Evolutionary conservation across 2,113 vertebrate species (phyloP).

Genomic region (Sorex fumeus): DNA sequence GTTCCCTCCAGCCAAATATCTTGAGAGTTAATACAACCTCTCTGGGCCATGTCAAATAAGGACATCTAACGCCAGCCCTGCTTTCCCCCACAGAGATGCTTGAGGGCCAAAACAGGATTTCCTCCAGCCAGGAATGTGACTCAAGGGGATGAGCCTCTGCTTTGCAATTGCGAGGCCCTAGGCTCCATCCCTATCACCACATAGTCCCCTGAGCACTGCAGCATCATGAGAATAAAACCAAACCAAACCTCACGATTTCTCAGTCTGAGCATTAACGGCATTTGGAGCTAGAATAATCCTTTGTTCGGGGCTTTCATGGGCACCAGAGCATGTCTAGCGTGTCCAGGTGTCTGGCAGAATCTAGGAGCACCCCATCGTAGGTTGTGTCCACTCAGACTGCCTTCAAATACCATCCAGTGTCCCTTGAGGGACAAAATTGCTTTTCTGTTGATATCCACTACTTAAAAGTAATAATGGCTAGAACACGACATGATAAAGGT

Average conservation of each 20-base stretch:
- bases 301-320: neutral
- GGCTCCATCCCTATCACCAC: too few species aligned
- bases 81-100: too few species aligned
- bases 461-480: neutral
- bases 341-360: neutral
- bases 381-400: neutral
- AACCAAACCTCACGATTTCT: neutral
- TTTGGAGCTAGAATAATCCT: neutral
- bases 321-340: neutral
- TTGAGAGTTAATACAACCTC: neutral
- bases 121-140: neutral
- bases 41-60: neutral
- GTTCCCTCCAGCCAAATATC: neutral
- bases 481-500: neutral
- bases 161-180: too few species aligned
- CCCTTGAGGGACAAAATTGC: neutral
- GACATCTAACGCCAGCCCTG: neutral
- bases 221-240: too few species aligned
- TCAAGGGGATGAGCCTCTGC: too few species aligned
- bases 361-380: neutral
- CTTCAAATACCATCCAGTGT: neutral
- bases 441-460: neutral
- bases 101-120: neutral
- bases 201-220: too few species aligned
- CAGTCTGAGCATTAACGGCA: neutral